Evolutionary conservation across 2,888 invertebrate species (phyloP), one percentile per base, ranked within the genome.

Genomic region (Hemistola chrysoprasaria): DNA sequence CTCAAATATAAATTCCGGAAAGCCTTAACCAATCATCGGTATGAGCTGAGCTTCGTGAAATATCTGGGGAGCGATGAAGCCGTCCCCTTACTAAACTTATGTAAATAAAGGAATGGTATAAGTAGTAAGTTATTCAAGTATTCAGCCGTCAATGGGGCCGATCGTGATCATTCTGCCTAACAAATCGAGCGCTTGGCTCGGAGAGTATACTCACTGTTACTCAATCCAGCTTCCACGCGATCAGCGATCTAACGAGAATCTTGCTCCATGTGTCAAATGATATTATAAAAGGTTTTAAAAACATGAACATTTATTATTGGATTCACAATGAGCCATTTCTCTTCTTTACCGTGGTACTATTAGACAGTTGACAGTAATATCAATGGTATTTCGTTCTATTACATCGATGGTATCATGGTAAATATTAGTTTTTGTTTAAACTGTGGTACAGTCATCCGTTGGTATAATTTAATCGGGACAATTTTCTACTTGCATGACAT

Each of bases 121-220:
- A 55, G 48, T 54, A 55, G 53, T 56, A 56, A 65, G 57, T 65
- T 62, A 62, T 62, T 66, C 62, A 65, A 71, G 68, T 67, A 68
- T 62, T 59, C 65, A 59, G 47, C 62, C 65, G 67, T 70, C 65
- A 65, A 56, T 53, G 50, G 53, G 59, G 57, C 53, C 54, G 60
- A 53, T 53, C 55, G 59, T 61, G 71, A 67, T 70, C 71, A 66
- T 55, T 62, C 41, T 56, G 53, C 49, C 62, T 63, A 65, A 75
- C 73, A 76, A 75, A 77, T 76, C 65, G 72, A 55, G 60, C 62
- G 55, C 56, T 39, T 34, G 43, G 33, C 35, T 50, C 38, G 43
- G 33, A 34, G 50, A 59, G 38, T 47, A 47, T 55, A 53, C 56
- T 55, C 57, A 49, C 50, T 63, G 65, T 71, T 71, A 66, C 67